Evolutionary conservation across 2,113 vertebrate genomes (phyloP), one percentile per base, ranked within the genome.

Genomic region (Sterna hirundo): DNA sequence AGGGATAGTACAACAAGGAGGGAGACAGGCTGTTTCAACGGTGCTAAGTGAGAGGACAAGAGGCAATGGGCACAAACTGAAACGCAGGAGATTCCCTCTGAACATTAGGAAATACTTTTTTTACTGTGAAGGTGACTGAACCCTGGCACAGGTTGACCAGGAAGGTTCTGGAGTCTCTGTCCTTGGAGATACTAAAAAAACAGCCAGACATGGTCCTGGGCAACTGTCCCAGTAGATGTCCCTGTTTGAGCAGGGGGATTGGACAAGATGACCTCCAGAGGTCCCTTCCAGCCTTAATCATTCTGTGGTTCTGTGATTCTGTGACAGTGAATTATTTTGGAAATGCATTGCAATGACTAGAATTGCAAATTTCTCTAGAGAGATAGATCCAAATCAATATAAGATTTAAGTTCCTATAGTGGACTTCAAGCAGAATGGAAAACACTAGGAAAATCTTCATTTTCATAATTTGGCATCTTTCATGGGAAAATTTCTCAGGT

Each of bases 181-280:
- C 13, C 15, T 49, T 58, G 34, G 47, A 78, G 23, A 60, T 7
- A 15, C 13, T 22, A n/a, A 58, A 92, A 91, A 25, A 30, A 0
- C 5, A 1, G 14, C 15, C 9, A 69, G 13, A 36, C 25, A 40
- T 0, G 0, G 30, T 46, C 15, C 32, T 23, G 12, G 25, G 10
- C 7, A 74, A 58, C 4, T 49, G 42, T 2, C 5, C 70, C 4
- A 21, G 19, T 58, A 51, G 10, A 10, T 46, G 32, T 65, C 25
- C 7, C 9, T n/a, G 4, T 44, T 54, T 78, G 38, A 78, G 13
- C 8, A 58, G 10, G 2, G 2, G 5, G 0, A 2, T 54, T 72
- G 20, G 47, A 69, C 70, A 34, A 65, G n/a, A 11, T 18, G 6
- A 32, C 4, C 16, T 36, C 12, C 49, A 65, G 14, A 76, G 25